phyloP scores from a whole-genome alignment of 2,888 invertebrate genomes.

The Hydroisotoma schaefferi region DNA sequence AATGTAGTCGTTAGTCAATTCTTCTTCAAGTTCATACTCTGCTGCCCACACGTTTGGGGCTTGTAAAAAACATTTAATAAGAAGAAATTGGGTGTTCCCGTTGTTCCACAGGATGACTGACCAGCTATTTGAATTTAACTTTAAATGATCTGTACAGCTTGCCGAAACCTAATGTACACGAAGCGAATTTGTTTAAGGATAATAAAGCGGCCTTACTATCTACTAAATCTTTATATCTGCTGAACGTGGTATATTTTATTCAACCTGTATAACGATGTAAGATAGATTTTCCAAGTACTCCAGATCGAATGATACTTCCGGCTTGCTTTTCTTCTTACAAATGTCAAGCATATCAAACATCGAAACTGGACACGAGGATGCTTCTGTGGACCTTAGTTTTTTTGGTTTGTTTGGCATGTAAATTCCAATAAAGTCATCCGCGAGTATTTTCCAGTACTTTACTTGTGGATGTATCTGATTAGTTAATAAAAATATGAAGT shows the following conservation, averaged over 20 bases:
- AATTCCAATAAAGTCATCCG: background rate
- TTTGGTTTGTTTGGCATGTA: background rate
- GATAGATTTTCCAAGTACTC: background rate
- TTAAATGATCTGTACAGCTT: background rate
- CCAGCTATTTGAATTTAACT: background rate
- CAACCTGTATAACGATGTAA: background rate
- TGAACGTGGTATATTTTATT: background rate
- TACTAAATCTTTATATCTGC: background rate
- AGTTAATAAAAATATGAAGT: background rate
- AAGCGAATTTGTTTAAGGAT: background rate
- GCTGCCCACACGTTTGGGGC: background rate
- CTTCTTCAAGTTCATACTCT: background rate
- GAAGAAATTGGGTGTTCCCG: background rate
- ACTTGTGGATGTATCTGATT: background rate
- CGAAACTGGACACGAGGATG: too few relatives aligned
- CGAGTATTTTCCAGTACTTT: background rate
- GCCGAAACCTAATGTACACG: background rate
- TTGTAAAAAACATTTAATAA: background rate
- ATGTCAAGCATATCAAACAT: too few relatives aligned
- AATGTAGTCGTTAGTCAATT: background rate
- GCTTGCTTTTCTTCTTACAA: too few relatives aligned
- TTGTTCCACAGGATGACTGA: background rate
- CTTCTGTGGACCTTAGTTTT: too few relatives aligned
- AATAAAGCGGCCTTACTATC: too few relatives aligned
- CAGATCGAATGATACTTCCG: too few relatives aligned